Percentiles rank a stretch among this genome's conserved stretches.
Conservation (phyloP, 2,113 vertebrate genomes). For the Alouatta palliata region DNA sequence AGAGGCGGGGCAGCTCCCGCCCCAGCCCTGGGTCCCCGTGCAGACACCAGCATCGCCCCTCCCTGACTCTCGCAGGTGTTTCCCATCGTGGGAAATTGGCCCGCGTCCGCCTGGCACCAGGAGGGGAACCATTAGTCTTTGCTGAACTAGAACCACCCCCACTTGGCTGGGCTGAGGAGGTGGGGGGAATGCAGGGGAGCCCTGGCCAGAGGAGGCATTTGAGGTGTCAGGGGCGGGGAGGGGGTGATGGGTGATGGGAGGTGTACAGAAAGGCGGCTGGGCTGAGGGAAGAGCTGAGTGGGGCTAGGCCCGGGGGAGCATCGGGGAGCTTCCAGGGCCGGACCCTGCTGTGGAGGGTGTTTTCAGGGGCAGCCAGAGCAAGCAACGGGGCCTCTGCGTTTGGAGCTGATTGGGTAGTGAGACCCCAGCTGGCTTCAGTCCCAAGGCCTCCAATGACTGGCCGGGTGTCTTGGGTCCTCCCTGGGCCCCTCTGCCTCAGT, state of each 20-base stretch:
- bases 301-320: neutral
- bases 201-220: accelerated
- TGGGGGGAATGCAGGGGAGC: too few relatives aligned
- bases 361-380: neutral
- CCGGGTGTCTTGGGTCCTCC: neutral
- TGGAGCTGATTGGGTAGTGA: neutral
- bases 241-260: neutral
- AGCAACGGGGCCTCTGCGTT: neutral
- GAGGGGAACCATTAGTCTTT: accelerated
- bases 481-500: neutral
- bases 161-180: too few relatives aligned
- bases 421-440: neutral
- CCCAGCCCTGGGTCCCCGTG: neutral
- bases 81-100: neutral
- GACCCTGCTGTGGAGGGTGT: neutral
- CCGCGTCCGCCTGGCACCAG: neutral
- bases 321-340: neutral
- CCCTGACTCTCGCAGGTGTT: neutral
- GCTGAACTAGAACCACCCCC: neutral
- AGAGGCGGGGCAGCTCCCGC: too few relatives aligned
- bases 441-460: neutral
- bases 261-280: neutral
- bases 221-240: neutral
- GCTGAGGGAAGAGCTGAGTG: neutral
- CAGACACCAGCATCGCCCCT: neutral